Evolutionary conservation across 2,888 invertebrate species (phyloP).

Genomic region (Ophioninae sp.): DNA sequence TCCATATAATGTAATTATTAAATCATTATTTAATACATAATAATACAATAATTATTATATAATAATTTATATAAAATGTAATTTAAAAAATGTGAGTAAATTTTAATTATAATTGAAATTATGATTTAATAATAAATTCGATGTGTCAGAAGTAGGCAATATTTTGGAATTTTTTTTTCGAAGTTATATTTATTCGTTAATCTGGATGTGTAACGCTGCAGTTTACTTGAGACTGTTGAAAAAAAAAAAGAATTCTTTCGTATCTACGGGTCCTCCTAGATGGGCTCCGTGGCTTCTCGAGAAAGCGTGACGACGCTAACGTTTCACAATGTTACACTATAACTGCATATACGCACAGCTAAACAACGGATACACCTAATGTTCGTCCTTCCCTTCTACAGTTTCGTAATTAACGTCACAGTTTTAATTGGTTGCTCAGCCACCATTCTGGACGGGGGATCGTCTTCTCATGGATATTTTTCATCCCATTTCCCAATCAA

Average conservation of each 20-base stretch:
- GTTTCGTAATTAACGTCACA: constrained; percentile 49
- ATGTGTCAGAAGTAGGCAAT: too few relatives aligned
- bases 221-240: not conserved
- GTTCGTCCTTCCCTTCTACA: constrained; percentile 23
- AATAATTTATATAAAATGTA: too few relatives aligned
- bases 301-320: constrained; percentile 70
- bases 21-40: too few relatives aligned
- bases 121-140: not conserved
- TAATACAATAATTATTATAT: too few relatives aligned
- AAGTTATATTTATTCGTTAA: too few relatives aligned
- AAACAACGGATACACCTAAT: constrained; percentile 52
- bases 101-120: too few relatives aligned
- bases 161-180: too few relatives aligned
- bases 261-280: not conserved
- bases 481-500: too few relatives aligned
- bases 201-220: not conserved
- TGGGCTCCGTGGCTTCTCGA: constrained; percentile 59
- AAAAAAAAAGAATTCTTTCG: constrained; percentile 26
- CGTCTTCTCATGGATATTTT: not conserved
- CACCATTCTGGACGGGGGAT: not conserved
- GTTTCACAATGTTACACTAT: constrained; percentile 53
- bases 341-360: constrained; percentile 37
- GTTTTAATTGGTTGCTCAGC: constrained; percentile 20
- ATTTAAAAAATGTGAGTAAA: too few relatives aligned
- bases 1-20: too few relatives aligned